Percentiles rank a stretch among this genome's conserved stretches.
These are phyloP conservation scores for Aphidius gifuensis DNA, from an alignment of 1,140 invertebrate species.

Conservation along the genomic window DNA sequence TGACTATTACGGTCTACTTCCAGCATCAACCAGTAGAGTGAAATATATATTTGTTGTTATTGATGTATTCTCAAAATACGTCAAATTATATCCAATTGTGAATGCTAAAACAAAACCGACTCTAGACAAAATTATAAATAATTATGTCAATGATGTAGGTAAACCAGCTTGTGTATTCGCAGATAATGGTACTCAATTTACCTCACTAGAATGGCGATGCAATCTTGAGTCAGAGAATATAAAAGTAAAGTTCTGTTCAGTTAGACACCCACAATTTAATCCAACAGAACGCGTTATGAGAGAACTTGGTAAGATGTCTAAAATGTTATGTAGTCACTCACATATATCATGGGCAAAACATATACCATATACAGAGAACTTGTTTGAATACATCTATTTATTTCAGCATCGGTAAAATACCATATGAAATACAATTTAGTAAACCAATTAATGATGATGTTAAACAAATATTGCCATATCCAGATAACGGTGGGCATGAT, in stretches of 20 bases:
- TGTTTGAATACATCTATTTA: slow-evolving; percentile 16
- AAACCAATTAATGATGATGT: slow-evolving; percentile 8
- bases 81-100: neutral
- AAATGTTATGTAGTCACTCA: neutral
- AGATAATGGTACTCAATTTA: slow-evolving; percentile 6
- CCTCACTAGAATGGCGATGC: neutral
- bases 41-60: neutral
- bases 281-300: neutral
- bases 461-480: too few species aligned
- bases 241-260: neutral
- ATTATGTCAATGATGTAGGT: neutral
- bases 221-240: neutral
- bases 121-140: neutral
- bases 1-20: slow-evolving; percentile 4
- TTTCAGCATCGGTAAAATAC: slow-evolving; percentile 10
- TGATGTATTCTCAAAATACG: neutral
- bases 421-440: slow-evolving; percentile 24
- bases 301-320: neutral
- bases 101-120: neutral
- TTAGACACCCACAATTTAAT: slow-evolving; percentile 1
- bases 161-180: neutral
- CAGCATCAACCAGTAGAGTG: neutral
- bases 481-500: too few species aligned
- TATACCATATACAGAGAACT: slow-evolving; percentile 6
- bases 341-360: too few species aligned